Base-by-base conservation (phyloP, 1,140 invertebrate genomes). In the Spodoptera frugiperda region DNA sequence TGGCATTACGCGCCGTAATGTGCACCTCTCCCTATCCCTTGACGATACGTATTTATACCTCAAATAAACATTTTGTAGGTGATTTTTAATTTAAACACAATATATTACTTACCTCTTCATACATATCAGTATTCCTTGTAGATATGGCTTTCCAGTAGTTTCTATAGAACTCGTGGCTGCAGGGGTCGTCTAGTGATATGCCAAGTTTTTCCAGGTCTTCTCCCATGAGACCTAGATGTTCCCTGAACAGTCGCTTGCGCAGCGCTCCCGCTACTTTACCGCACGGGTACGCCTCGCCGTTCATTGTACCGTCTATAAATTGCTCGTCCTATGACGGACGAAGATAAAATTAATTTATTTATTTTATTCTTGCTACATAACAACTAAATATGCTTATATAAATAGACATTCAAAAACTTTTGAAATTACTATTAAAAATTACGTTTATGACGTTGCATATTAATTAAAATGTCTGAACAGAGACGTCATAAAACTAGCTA, bases 261-360 rank as follows among this genome's bases (percentile, higher is more conserved):
- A 99, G 94, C 3, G 96, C 96, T 0, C 97, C 97, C 0, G 97
- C 98, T 93, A 98, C 99, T 81, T 96, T 96, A 3, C 99, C 99
- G 81, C 96, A 97, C 59, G 96, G 95, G 94, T 97, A 98, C 11
- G 96, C 92, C 65, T 96, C 94, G 0, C 97, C 97, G 91, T 98
- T 97, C 97, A 98, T 98, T 30, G 93, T 88, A 8, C 97, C 96
- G 68, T 97, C 95, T 30, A 96, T 96, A 89, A 97, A 98, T 79
- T 96, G 95, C 89, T 97, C 96, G 93, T 99, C 98, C 96, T 97
- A 82, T 30, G 72, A 44, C 19, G 19, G 17, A 48, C 0, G 54
- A 30, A 17, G 14, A 53, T 1, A 53, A 19, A 19, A 15, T 6
- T 8, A 39, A n/a, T n/a, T 39, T 39, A 39, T 39, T 8, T 9